Base-by-base conservation (phyloP, 2,113 vertebrate genomes). In the Syngnathus floridae region DNA sequence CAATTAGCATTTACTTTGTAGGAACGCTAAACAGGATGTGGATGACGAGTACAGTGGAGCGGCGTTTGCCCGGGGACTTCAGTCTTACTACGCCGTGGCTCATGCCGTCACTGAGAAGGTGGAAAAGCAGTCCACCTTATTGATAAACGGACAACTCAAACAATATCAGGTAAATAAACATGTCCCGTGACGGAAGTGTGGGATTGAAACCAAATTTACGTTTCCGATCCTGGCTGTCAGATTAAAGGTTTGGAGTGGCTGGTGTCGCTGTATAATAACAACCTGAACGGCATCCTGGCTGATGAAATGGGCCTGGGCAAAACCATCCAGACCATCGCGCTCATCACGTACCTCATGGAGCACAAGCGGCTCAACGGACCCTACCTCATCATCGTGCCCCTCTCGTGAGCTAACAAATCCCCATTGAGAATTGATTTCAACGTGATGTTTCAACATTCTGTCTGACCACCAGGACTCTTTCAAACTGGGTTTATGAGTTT, bases 271-370 rank as follows among this genome's bases (percentile, higher is more conserved):
- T 98, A 98, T 86, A 98, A 98, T 85, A 98, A 98, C 84, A 98
- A 98, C 80, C 89, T 98, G 71, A 98, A 98, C 0, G 96, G 96
- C 14, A 98, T 98, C 87, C 83, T 98, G 81, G 96, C 95, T 0
- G 95, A 98, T 0, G 96, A 98, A 87, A 98, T 98, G 95, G 96
- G 96, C 0, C 70, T 98, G 88, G 96, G 96, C 1, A 98, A 98
- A 78, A 98, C 96, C 78, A 98, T 98, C 85, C 96, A 98, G 89
- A 98, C 96, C 43, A 98, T 98, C 0, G 96, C 94, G 0, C 92
- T 98, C 66, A 97, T 98, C 88, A 98, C 96, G 0, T 95, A 99
- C 93, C 95, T 99, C 86, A 99, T 99, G 95, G 96, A 99, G 88
- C 90, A 93, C 83, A 99, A 99, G 55, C 91, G 95, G 2, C 95